phyloP scores from a whole-genome alignment of 1,140 invertebrate species.

The Bombus waltoni region DNA sequence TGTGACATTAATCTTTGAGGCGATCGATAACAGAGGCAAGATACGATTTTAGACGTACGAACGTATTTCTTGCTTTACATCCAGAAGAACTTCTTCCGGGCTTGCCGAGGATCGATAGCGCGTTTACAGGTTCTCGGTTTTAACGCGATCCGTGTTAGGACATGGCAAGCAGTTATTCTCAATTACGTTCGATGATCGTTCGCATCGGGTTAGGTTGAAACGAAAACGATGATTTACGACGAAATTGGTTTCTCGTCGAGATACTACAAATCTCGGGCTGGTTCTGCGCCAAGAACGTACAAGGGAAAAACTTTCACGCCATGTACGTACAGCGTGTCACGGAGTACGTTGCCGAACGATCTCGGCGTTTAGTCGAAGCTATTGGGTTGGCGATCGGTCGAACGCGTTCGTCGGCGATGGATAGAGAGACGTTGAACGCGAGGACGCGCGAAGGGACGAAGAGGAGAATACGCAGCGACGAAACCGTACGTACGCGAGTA shows the following conservation, averaged over 20 bases:
- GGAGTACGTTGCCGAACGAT: conserved; percentile 22
- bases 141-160: background rate
- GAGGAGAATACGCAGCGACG: background rate
- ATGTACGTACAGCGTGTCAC: conserved; percentile 71
- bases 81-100: background rate
- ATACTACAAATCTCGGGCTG: background rate
- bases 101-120: background rate
- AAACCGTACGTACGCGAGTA: background rate
- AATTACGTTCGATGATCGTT: conserved; percentile 1
- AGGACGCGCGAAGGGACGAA: background rate
- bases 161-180: background rate
- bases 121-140: background rate
- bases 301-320: conserved; percentile 80
- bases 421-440: background rate
- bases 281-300: conserved; percentile 21
- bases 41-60: background rate
- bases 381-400: conserved; percentile 19
- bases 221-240: background rate
- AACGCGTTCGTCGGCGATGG: conserved; percentile 36
- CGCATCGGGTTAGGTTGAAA: background rate
- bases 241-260: background rate
- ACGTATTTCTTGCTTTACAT: background rate
- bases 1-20: no score
- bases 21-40: background rate
- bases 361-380: conserved; percentile 42